Base-by-base conservation (phyloP, 1,140 invertebrate genomes). In the Calycopis cecrops region DNA sequence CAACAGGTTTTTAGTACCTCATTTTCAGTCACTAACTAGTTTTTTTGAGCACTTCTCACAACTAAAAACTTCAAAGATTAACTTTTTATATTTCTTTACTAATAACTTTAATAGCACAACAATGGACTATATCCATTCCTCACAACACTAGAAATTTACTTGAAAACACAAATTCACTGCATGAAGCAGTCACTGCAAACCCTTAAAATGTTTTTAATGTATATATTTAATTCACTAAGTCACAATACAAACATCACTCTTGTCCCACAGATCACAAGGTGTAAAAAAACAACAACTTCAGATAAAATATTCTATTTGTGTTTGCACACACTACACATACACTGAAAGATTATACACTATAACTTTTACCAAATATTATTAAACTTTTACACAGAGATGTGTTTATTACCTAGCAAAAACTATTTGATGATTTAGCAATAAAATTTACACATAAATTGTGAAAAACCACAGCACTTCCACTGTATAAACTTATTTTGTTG, bases 291-390 rank as follows among this genome's bases (percentile, higher is more conserved):
- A 69, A 85, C 78, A 83, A 76, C 67, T 60, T 79, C 34, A 66
- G 68, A 75, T 76, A 69, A 68, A 79, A 85, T 79, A 72, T 71
- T 86, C 79, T 85, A 85, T 87, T 84, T 79, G 61, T 69, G 60
- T 75, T 68, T 74, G 82, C 81, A 74, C 79, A 85, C 82, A 87
- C 83, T 81, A 85, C 84, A 87, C 84, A 72, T 83, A 84, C 81
- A 87, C 80, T 86, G 71, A 73, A 65, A 68, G 71, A 62, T 66
- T 77, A 80, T 76, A 83, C 74, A 77, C 67, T 69, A 51, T 65
- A 28, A 28, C 21, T 28, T 28, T 28, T 28, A 28, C 21, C 21
- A 28, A 28, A 64, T 64, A 63, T 61, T 59, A 49, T 59, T 62
- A 66, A 63, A 65, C n/a, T n/a, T n/a, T n/a, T 70, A 79, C 76